These are phyloP conservation scores for Ectobius pallidus DNA, from an alignment of 2,888 invertebrate genomes.

Conservation along the genomic window DNA sequence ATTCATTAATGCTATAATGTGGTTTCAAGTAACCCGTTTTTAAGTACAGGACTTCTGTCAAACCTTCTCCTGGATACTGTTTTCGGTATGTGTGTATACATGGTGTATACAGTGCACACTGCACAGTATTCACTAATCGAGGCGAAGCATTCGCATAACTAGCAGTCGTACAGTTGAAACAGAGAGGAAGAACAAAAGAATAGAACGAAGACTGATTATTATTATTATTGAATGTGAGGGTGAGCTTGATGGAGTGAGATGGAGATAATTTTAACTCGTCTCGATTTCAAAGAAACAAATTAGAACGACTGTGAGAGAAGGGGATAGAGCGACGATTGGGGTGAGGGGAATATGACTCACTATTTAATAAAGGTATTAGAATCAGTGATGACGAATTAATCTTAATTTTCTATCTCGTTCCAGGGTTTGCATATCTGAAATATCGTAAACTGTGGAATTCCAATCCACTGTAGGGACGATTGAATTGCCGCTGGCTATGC, in stretches of 20 bases:
- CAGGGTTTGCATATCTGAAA: conserved; percentile 4
- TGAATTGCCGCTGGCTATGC: not conserved
- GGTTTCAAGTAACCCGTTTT: no score
- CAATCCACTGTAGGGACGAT: not conserved
- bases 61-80: no score
- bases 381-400: conserved; percentile 40
- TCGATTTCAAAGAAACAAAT: conserved; percentile 41
- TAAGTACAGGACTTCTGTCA: no score
- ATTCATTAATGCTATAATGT: no score
- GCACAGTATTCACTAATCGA: no score
- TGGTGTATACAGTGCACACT: no score
- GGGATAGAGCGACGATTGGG: conserved; percentile 23
- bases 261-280: conserved; percentile 36
- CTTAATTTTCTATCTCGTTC: conserved; percentile 35
- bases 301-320: conserved; percentile 23
- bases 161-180: no score
- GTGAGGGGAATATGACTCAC: conserved; percentile 35
- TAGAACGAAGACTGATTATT: no score
- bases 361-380: conserved; percentile 42
- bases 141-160: no score
- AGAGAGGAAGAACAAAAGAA: no score
- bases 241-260: not conserved
- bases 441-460: conserved; percentile 18
- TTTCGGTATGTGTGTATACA: no score
- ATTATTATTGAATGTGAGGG: conserved; percentile 13